These are phyloP conservation scores for Rhincodon typus DNA, from an alignment of 2,797 vertebrate genomes.

Conservation along the genomic window DNA sequence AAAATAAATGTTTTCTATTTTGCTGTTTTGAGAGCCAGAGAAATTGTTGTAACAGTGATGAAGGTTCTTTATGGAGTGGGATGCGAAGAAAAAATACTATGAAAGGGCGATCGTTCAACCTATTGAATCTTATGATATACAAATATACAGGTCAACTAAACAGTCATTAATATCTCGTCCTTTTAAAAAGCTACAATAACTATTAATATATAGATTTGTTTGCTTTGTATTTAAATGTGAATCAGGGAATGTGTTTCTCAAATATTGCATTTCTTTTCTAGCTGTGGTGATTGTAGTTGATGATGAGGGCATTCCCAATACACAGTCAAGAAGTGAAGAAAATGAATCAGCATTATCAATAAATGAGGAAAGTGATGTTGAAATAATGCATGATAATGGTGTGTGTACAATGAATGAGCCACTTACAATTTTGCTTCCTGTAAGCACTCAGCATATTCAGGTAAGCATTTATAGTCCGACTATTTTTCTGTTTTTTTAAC, in stretches of 20 bases:
- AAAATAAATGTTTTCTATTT: neutral
- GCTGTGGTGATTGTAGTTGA: constrained; percentile 67
- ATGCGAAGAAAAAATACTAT: neutral
- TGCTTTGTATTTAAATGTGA: neutral
- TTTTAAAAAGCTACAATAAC: neutral
- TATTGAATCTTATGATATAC: neutral
- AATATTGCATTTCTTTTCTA: constrained; percentile 48
- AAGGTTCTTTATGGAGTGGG: neutral
- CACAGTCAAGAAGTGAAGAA: constrained; percentile 57
- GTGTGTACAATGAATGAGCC: constrained; percentile 51
- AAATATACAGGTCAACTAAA: neutral
- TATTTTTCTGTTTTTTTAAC: neutral
- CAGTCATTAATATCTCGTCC: neutral
- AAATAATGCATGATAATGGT: constrained; percentile 61
- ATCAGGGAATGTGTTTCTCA: neutral
- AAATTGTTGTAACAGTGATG: neutral
- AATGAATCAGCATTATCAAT: constrained; percentile 47
- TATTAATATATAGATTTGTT: neutral
- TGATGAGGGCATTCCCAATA: constrained; percentile 62
- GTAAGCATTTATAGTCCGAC: constrained; percentile 43
- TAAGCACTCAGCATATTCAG: constrained; percentile 49
- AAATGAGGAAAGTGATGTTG: constrained; percentile 63
- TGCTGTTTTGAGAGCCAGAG: neutral
- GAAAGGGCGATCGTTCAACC: neutral
- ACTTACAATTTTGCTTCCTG: constrained; percentile 53